Evolutionary conservation across 2,797 vertebrate genomes (phyloP), one percentile per base, ranked within the genome.

Genomic region (Fistularia tabacaria): DNA sequence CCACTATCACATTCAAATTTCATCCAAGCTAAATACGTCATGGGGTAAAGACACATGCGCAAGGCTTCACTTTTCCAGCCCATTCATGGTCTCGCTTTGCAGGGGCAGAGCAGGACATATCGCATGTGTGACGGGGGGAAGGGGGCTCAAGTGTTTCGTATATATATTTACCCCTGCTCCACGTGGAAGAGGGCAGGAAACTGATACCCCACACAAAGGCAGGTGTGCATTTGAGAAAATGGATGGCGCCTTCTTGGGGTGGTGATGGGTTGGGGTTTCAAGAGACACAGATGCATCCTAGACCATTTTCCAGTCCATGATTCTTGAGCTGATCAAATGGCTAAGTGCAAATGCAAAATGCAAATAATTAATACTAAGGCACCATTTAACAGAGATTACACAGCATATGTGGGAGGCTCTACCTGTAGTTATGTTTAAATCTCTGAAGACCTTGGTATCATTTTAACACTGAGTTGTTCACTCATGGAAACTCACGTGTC

Each of bases 41-140:
- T 7, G 62, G 13, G 36, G 51, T 14, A 8, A 61, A 43, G 61
- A 57, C 69, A 54, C 62, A 49, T 56, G 39, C 41, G 51, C n/a
- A 57, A 57, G 79, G 77, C 64, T 75, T 59, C 63, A 78, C 83
- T 88, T 91, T 91, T 90, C 89, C 89, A 90, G 74, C 82, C 90
- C 89, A 91, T 91, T 91, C 89, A 91, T 91, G 90, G 90, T 90
- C 89, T 91, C 87, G 63, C 68, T 87, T 89, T 87, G 87, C 87
- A 87, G 77, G 48, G 67, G 61, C 64, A 55, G 76, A 71, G 76
- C 69, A 76, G 61, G 74, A 61, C 74, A 76, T 77, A 63, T 69
- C 84, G 69, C 87, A 62, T 52, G 57, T 43, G 45, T 51, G 37
- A 14, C 25, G 10, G 67, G 60, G 55, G 73, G 70, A 47, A 50